phyloP scores from a whole-genome alignment of 37 sponge, comb jelly and placozoan genomes.

The Spongia lamella region DNA sequence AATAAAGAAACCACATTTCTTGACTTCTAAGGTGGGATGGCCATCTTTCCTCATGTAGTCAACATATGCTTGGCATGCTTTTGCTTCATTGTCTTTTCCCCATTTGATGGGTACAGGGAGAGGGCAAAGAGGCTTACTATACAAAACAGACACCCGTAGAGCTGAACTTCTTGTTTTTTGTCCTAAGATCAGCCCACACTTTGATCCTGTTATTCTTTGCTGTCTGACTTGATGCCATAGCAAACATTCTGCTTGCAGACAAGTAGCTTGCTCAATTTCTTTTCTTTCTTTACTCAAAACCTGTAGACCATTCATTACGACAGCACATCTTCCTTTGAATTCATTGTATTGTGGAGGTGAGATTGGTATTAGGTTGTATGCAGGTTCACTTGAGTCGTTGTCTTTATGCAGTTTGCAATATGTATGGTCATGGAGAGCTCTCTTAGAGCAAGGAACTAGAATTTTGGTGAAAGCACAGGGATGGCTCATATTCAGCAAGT shows the following conservation, averaged over 20 bases:
- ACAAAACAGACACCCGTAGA: slow-evolving; percentile 11
- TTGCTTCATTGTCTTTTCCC: slow-evolving; percentile 41
- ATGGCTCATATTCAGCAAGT: slow-evolving; percentile 13
- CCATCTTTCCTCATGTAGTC: slow-evolving; percentile 6
- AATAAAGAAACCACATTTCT: slow-evolving; percentile 46
- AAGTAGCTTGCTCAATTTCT: slow-evolving; percentile 13
- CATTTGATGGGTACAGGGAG: slow-evolving; percentile 36
- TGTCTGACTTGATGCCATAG: slow-evolving; percentile 8
- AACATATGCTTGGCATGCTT: slow-evolving; percentile 27
- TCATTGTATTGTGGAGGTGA: slow-evolving; percentile 5
- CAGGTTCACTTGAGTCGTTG: too few species aligned
- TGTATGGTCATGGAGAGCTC: slow-evolving; percentile 17
- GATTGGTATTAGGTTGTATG: too few species aligned
- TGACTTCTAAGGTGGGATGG: slow-evolving; percentile 25
- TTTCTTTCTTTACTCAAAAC: slow-evolving; percentile 3
- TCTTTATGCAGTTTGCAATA: slow-evolving; percentile 16
- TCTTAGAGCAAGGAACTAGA: too few species aligned
- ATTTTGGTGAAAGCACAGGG: slow-evolving; percentile 35
- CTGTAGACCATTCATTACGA: too few species aligned
- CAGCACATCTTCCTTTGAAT: not conserved
- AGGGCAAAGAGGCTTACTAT: slow-evolving; percentile 35
- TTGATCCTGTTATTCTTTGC: slow-evolving; percentile 39
- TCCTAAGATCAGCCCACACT: slow-evolving; percentile 28
- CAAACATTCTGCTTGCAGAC: not conserved
- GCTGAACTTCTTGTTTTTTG: slow-evolving; percentile 14